Base-by-base conservation (phyloP, 2,888 invertebrate genomes). In the Pinctada fucata region DNA sequence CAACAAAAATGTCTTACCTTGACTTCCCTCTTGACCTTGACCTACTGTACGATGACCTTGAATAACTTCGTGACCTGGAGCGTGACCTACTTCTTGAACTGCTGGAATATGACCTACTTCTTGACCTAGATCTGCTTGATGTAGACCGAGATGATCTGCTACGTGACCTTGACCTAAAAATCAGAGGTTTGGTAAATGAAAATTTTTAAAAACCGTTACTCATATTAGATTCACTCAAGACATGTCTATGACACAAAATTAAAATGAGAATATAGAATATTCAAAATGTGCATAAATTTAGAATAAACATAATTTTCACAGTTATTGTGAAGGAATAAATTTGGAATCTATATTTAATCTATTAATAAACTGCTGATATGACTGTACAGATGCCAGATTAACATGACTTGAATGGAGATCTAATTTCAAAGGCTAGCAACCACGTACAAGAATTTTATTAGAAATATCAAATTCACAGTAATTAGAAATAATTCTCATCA, bases 21-120 rank as follows among this genome's bases (percentile, higher is more conserved):
- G 58, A 4, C 47, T 75, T 75, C 8, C n/a, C 13, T 63, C 67
- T 66, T 3, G 68, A 52, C 16, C 16, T 63, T 13, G 75, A 75
- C 45, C 67, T 4, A 31, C 74, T 65, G 13, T 45, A 74, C 64
- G 4, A 71, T 31, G 3, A 16, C 5, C 8, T 13, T 71, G 48
- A 10, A 10, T 6, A n/a, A 51, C 58, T 58, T 48, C 83, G 76
- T 69, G 87, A 86, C 79, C 82, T 76, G 31, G 86, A 86, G 65
- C 79, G 80, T 67, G 83, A 84, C 70, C 78, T 78, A 67, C 63
- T 70, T 64, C 73, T 72, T 69, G 82, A 77, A n/a, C 84, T 83
- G 58, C 82, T 83, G 48, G 79, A 79, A 8, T 47, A 68, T 66
- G 85, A 83, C 68, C 69, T 66, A 64, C 79, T 82, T 47, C 67